Percentiles rank a stretch among this genome's conserved stretches.
These are phyloP conservation scores for Phaenicophaeus curvirostris DNA, from an alignment of 2,797 vertebrate genomes.

Conservation along the genomic window DNA sequence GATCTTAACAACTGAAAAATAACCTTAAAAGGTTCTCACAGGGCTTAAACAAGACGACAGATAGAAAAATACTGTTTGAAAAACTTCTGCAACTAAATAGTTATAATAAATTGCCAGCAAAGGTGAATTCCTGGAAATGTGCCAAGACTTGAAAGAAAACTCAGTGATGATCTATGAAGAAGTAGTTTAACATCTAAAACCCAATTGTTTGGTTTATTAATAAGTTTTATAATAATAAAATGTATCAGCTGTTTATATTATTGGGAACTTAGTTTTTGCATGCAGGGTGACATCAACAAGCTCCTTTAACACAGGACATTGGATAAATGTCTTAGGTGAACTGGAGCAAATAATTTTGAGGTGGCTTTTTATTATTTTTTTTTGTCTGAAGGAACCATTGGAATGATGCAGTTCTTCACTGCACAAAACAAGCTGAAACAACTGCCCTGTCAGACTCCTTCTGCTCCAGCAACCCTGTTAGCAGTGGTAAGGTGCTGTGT, in stretches of 20 bases:
- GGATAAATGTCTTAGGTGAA: background rate
- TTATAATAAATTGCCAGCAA: background rate
- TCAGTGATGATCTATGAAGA: background rate
- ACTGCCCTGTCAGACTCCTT: background rate
- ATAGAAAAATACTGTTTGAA: background rate
- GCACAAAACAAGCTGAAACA: background rate
- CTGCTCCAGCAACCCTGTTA: background rate
- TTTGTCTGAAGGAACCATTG: background rate
- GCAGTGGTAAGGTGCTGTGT: rapidly evolving
- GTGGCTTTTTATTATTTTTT: rapidly evolving
- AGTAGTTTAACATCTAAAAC: background rate
- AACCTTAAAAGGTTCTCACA: constrained; percentile 1
- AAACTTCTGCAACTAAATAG: background rate
- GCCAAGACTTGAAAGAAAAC: background rate
- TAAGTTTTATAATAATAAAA: background rate
- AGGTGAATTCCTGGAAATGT: background rate
- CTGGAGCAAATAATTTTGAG: background rate
- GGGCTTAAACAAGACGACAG: background rate
- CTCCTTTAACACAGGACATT: background rate
- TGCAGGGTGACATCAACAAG: background rate
- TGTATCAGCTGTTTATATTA: background rate
- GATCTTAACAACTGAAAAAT: constrained; percentile 13
- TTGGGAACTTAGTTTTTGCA: background rate
- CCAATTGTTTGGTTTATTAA: background rate
- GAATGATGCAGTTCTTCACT: background rate